Percentiles rank a stretch among this genome's conserved stretches.
phyloP scores from a whole-genome alignment of 2,888 invertebrate genomes.

The Drosophila cognata region DNA sequence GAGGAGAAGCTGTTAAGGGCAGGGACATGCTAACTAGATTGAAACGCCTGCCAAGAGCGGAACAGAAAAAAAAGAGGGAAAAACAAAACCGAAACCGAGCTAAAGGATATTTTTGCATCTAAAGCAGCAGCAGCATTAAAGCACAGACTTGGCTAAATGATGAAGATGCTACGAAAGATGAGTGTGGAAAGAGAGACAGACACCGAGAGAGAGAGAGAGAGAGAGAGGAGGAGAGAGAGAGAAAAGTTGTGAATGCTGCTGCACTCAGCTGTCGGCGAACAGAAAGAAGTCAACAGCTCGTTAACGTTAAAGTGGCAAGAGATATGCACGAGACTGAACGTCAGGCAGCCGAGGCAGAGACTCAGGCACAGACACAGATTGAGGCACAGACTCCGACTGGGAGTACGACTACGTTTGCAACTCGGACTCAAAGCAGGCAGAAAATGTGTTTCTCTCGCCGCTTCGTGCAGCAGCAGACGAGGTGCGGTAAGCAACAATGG shows the following conservation, averaged over 20 bases:
- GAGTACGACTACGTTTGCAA: slow-evolving; percentile 1
- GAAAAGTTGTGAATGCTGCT: slow-evolving; percentile 32
- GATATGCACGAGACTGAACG: slow-evolving; percentile 69
- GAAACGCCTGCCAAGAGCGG: slow-evolving; percentile 49
- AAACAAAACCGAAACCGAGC: slow-evolving; percentile 16
- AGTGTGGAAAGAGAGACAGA: slow-evolving; percentile 15
- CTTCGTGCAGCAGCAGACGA: slow-evolving; percentile 22
- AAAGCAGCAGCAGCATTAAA: slow-evolving; percentile 32
- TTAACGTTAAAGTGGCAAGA: slow-evolving; percentile 80
- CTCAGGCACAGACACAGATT: slow-evolving; percentile 3
- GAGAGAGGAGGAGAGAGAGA: background rate
- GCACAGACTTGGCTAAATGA: slow-evolving; percentile 43
- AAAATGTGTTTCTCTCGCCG: slow-evolving; percentile 32
- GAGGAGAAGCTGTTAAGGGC: background rate
- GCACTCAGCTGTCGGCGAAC: slow-evolving; percentile 71
- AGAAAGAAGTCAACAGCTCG: slow-evolving; percentile 81
- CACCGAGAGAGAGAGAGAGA: background rate
- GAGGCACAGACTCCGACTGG: background rate
- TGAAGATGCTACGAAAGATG: slow-evolving; percentile 50
- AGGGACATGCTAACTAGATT: slow-evolving; percentile 58
- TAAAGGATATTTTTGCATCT: slow-evolving; percentile 45
- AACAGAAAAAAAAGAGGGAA: slow-evolving; percentile 2
- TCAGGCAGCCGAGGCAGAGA: slow-evolving; percentile 17
- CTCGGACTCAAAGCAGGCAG: slow-evolving; percentile 24
- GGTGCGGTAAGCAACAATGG: slow-evolving; percentile 71